A percentile compares a stretch with the other conserved stretches of the same genome.
Evolutionary conservation across 2,113 vertebrate species (phyloP).

Genomic region (Thunnus maccoyii): DNA sequence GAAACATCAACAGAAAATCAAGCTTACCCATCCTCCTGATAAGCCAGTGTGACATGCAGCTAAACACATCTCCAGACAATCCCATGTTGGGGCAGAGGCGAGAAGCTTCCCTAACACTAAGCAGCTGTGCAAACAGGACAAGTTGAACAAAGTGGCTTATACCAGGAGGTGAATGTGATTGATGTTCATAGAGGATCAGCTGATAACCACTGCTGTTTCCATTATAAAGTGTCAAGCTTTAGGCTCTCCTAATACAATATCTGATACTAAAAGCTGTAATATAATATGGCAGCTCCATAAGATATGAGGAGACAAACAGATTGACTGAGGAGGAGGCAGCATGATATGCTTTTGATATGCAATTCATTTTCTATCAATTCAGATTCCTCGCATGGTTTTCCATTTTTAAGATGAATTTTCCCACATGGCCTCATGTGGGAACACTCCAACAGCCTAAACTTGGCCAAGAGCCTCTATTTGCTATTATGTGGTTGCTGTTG

Average conservation of each 20-base stretch:
- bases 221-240: neutral
- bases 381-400: neutral
- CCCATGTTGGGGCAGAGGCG: no score
- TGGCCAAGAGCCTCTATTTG: constrained; percentile 25
- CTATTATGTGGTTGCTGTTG: constrained; percentile 8
- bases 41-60: no score
- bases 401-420: neutral
- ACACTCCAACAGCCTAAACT: neutral
- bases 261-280: neutral
- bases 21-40: no score
- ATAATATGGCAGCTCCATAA: no score
- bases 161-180: neutral
- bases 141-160: neutral
- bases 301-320: neutral
- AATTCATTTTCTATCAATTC: neutral
- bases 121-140: no score
- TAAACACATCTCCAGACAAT: no score
- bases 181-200: neutral
- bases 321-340: neutral
- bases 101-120: no score
- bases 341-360: neutral
- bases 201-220: neutral
- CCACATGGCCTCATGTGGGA: neutral
- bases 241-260: neutral
- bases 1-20: no score